Conservation (phyloP, 2,888 invertebrate genomes). For the Prosopocoilus inquinatus region DNA sequence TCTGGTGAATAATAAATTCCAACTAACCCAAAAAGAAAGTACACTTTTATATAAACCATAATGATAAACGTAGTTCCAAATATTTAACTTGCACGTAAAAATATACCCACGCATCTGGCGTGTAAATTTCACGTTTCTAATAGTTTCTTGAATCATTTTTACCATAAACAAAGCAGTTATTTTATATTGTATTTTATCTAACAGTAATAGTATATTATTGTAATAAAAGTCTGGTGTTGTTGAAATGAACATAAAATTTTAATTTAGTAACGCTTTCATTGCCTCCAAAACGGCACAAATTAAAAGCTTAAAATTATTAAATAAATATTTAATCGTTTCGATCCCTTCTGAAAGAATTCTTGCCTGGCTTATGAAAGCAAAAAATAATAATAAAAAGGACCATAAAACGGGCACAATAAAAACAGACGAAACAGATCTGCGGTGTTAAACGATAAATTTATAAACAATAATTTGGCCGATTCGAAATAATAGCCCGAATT, state of each 20-base stretch:
- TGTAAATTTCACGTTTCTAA: conserved; percentile 9
- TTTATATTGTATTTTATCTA: too few relatives aligned
- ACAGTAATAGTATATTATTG: too few relatives aligned
- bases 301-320: too few relatives aligned
- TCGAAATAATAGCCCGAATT: conserved; percentile 49
- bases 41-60: too few relatives aligned
- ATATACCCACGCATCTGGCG: conserved; percentile 13
- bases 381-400: not conserved
- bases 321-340: too few relatives aligned
- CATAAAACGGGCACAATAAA: conserved; percentile 15
- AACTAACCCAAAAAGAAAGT: too few relatives aligned
- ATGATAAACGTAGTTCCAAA: conserved; percentile 9
- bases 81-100: conserved; percentile 9
- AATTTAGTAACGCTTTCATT: too few relatives aligned
- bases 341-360: too few relatives aligned
- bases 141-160: conserved; percentile 6
- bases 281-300: too few relatives aligned
- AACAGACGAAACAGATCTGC: conserved; percentile 17
- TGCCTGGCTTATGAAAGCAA: not conserved
- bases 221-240: too few relatives aligned
- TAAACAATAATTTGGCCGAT: conserved; percentile 48
- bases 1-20: too few relatives aligned
- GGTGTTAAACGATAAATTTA: conserved; percentile 49
- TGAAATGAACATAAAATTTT: too few relatives aligned
- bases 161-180: not conserved